These are phyloP conservation scores for Mesoligia furuncula DNA, from an alignment of 2,888 invertebrate species.

Conservation along the genomic window DNA sequence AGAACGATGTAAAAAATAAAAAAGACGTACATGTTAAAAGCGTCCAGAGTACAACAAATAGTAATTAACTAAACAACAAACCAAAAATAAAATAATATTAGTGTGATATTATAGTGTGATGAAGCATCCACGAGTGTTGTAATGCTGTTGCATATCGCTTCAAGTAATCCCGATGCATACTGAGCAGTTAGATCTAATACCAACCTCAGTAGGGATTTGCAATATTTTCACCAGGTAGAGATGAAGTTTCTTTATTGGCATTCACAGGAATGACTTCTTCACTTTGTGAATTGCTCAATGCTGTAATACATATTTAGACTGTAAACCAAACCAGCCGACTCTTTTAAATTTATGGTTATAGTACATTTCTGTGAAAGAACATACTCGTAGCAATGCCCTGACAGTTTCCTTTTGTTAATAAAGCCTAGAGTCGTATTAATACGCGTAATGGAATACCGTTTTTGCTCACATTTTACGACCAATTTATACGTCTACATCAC, in stretches of 20 bases:
- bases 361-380: neutral
- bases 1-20: too few relatives aligned
- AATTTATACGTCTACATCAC: constrained; percentile 35
- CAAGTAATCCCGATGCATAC: neutral
- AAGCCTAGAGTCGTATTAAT: neutral
- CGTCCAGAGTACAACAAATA: too few relatives aligned
- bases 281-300: too few relatives aligned
- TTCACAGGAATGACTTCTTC: neutral
- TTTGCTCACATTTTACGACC: constrained; percentile 23
- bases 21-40: too few relatives aligned
- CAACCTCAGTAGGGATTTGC: too few relatives aligned
- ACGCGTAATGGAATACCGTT: constrained; percentile 15
- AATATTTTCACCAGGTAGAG: neutral
- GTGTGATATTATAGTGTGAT: neutral
- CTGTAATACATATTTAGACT: too few relatives aligned
- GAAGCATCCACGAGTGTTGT: neutral
- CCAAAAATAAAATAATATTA: too few relatives aligned
- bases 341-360: too few relatives aligned
- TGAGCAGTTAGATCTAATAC: neutral
- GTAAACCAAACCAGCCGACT: too few relatives aligned
- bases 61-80: too few relatives aligned
- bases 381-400: neutral
- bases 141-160: neutral
- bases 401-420: neutral
- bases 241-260: neutral